phyloP scores from a whole-genome alignment of 2,888 invertebrate species.

The Melanargia galathea region DNA sequence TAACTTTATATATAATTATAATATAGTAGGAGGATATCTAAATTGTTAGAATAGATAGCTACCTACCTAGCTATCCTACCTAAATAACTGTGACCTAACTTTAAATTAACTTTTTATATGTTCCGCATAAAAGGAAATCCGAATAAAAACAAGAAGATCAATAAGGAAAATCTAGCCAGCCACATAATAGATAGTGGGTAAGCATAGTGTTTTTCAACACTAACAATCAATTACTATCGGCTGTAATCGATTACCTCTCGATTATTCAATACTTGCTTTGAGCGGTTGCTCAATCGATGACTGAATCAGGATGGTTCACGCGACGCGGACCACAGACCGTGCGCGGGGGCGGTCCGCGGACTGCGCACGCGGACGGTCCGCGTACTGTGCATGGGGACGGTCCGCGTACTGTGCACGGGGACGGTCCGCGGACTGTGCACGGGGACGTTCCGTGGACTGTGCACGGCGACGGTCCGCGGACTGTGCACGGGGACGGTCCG shows the following conservation, averaged over 20 bases:
- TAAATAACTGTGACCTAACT: slow-evolving; percentile 7
- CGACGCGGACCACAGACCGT: too few relatives aligned
- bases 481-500: too few relatives aligned
- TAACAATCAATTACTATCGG: slow-evolving; percentile 13
- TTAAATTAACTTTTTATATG: slow-evolving; percentile 23
- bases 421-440: too few relatives aligned
- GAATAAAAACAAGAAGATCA: slow-evolving; percentile 15
- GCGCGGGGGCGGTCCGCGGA: too few relatives aligned
- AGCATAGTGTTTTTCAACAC: slow-evolving; percentile 12
- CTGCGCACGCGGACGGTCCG: too few relatives aligned
- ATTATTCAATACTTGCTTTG: slow-evolving; percentile 27
- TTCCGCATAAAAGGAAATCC: slow-evolving; percentile 12
- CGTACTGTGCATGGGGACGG: too few relatives aligned
- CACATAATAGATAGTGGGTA: slow-evolving; percentile 14
- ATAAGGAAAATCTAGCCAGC: slow-evolving; percentile 15
- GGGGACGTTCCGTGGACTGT: too few relatives aligned
- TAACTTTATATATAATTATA: too few relatives aligned
- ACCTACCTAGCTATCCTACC: slow-evolving; percentile 1
- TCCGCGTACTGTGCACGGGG: too few relatives aligned
- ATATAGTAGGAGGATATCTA: too few relatives aligned
- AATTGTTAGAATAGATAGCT: too few relatives aligned
- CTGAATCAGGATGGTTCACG: slow-evolving; percentile 2
- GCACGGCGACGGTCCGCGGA: too few relatives aligned
- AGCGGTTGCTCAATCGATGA: slow-evolving; percentile 21
- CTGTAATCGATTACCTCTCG: slow-evolving; percentile 27